Evolutionary conservation across 92 coral and sea anemone genomes (phyloP).

Genomic region (Siderastrea siderea): DNA sequence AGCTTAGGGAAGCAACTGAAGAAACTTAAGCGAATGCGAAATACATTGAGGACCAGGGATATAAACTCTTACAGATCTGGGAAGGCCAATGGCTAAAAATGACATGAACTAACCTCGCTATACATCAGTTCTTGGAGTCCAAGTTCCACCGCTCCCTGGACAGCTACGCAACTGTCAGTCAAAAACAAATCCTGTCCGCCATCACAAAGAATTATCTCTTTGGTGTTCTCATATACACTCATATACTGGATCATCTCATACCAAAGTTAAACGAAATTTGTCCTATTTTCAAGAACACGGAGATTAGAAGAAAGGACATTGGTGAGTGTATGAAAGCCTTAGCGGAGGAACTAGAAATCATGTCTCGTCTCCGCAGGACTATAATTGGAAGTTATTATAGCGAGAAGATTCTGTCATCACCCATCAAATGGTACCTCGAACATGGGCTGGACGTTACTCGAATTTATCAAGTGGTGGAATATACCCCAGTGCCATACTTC

Average conservation of each 20-base stretch:
- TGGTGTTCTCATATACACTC: conserved; percentile 63
- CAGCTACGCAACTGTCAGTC: conserved; percentile 4
- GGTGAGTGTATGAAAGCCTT: conserved; percentile 50
- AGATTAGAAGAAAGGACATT: conserved; percentile 46
- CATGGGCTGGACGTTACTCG: conserved; percentile 45
- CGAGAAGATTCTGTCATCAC: conserved; percentile 41
- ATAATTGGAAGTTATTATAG: conserved; percentile 42
- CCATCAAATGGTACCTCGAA: conserved; percentile 48
- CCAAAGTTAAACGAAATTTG: conserved; percentile 31
- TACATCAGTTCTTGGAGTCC: conserved; percentile 27
- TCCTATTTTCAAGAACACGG: conserved; percentile 57
- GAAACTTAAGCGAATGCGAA: conserved; percentile 20
- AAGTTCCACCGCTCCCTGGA: conserved; percentile 35
- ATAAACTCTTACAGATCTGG: conserved; percentile 24
- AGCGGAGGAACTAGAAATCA: conserved; percentile 44
- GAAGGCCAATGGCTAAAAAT: conserved; percentile 45
- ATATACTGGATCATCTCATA: conserved; percentile 49
- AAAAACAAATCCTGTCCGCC: conserved; percentile 33
- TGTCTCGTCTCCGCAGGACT: conserved; percentile 23
- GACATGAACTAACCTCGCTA: conserved; percentile 15
- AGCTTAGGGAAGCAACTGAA: conserved; percentile 15
- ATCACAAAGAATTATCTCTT: conserved; percentile 34
- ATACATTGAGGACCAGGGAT: conserved; percentile 30
- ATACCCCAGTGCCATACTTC: conserved; percentile 29
- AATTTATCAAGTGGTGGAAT: conserved; percentile 34